Evolutionary conservation across 2,888 invertebrate species (phyloP).

Genomic region (Pachycephus smyrnensis): DNA sequence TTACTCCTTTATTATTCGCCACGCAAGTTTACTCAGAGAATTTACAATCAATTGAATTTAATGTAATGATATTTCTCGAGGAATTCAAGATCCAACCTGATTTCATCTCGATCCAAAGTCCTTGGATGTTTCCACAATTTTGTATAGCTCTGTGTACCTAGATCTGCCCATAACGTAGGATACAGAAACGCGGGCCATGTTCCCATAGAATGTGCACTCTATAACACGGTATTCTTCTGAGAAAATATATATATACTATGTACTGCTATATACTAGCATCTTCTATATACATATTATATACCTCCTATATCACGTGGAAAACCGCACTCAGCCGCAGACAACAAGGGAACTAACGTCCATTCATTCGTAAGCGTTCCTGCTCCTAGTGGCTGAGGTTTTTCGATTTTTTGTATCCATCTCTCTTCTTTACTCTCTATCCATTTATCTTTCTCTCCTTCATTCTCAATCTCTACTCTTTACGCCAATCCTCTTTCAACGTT

Average conservation of each 20-base stretch:
- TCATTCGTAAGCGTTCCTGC: not conserved
- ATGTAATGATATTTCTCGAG: not conserved
- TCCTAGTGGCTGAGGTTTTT: conserved; percentile 14
- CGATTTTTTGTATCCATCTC: not conserved
- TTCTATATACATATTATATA: not conserved
- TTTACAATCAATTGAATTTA: not conserved
- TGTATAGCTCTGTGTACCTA: not conserved
- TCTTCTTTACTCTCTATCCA: not conserved
- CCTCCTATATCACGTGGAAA: conserved; percentile 15
- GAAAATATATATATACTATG: not conserved
- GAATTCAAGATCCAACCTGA: not conserved
- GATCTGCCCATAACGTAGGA: not conserved
- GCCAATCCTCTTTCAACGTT: not conserved
- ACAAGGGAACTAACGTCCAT: conserved; percentile 24
- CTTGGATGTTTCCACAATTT: not conserved
- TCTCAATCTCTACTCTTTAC: not conserved
- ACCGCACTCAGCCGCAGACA: conserved; percentile 18
- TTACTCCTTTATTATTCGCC: not conserved
- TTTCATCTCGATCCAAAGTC: not conserved
- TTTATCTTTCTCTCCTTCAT: not conserved
- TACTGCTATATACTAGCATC: not conserved
- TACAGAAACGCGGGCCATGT: not conserved
- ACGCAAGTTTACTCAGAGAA: not conserved
- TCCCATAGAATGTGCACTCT: not conserved
- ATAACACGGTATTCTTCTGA: not conserved